phyloP scores from a whole-genome alignment of 2,888 invertebrate genomes.

The Cheilosia vernalis region DNA sequence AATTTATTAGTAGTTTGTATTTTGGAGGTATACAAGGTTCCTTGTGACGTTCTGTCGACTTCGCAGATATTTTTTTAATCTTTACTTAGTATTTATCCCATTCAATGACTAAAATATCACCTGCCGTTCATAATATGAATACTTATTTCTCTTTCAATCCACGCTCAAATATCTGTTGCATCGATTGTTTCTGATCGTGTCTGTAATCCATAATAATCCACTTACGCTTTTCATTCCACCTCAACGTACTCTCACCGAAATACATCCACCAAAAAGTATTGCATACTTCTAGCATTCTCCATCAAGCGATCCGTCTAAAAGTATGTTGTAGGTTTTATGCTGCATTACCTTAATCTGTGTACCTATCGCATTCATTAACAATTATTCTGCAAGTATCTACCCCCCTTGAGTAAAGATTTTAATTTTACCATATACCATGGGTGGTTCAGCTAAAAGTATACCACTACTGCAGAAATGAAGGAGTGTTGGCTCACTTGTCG shows the following conservation, averaged over 20 bases:
- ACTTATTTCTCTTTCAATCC: neutral
- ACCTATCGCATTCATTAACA: neutral
- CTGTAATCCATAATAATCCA: neutral
- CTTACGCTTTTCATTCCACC: neutral
- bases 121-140: no score
- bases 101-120: no score
- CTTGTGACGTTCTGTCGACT: no score
- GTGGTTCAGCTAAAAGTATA: no score
- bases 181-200: no score
- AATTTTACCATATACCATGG: neutral
- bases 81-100: no score
- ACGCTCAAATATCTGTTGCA: neutral
- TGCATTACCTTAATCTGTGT: no score
- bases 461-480: no score
- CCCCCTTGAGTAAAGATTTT: neutral
- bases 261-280: neutral
- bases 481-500: neutral
- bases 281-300: constrained; percentile 6
- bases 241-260: neutral
- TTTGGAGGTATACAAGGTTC: no score
- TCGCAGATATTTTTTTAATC: no score
- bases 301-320: neutral
- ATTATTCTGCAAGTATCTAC: neutral
- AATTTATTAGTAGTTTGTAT: no score
- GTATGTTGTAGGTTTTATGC: neutral